Evolutionary conservation across 1,140 invertebrate genomes (phyloP).

Genomic region (Drosophila melanica): DNA sequence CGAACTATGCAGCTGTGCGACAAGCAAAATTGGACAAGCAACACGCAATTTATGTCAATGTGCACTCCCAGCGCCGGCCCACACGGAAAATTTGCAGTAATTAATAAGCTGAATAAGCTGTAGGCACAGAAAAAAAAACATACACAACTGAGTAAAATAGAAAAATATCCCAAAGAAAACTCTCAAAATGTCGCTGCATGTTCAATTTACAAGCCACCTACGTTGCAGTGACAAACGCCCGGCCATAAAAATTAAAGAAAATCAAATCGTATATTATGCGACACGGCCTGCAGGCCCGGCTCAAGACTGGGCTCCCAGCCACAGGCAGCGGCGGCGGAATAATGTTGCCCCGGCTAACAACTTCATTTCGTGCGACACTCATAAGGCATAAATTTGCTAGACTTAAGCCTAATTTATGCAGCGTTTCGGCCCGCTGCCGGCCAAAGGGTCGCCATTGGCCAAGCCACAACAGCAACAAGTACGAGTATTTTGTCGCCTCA

Average conservation of each 20-base stretch:
- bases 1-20: slow-evolving; percentile 79
- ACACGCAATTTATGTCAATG: slow-evolving; percentile 83
- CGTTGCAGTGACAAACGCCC: slow-evolving; percentile 73
- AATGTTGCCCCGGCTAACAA: slow-evolving; percentile 82
- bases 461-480: slow-evolving; percentile 59
- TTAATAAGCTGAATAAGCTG: slow-evolving; percentile 65
- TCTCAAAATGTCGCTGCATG: slow-evolving; percentile 61
- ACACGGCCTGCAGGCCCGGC: not conserved
- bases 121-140: slow-evolving; percentile 21
- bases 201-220: slow-evolving; percentile 77
- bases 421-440: slow-evolving; percentile 51
- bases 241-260: slow-evolving; percentile 79
- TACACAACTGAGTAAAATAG: not conserved
- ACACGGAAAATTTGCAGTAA: slow-evolving; percentile 80
- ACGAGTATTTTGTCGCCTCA: slow-evolving; percentile 55
- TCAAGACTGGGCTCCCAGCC: not conserved
- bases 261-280: slow-evolving; percentile 79
- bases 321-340: slow-evolving; percentile 40
- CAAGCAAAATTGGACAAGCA: slow-evolving; percentile 82
- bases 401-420: slow-evolving; percentile 84
- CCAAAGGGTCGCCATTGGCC: slow-evolving; percentile 60
- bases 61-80: slow-evolving; percentile 73
- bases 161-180: slow-evolving; percentile 42
- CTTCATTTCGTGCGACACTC: slow-evolving; percentile 82
- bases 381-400: slow-evolving; percentile 84